phyloP scores from a whole-genome alignment of 2,888 invertebrate genomes.

The Dicyrtoma fusca region DNA sequence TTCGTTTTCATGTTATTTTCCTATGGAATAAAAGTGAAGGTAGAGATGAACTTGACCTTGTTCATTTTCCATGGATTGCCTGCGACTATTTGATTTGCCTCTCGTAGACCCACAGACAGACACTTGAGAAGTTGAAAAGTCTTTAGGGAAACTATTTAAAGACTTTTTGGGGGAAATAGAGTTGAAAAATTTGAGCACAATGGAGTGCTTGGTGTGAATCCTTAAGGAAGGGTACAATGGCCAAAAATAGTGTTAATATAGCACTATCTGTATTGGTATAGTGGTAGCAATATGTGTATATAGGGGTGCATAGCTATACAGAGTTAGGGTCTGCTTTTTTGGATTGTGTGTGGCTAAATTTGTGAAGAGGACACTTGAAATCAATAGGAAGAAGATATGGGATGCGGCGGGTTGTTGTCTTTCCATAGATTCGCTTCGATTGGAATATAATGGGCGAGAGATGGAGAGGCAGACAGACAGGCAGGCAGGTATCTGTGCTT shows the following conservation, averaged over 20 bases:
- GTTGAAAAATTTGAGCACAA: neutral
- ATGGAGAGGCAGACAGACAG: neutral
- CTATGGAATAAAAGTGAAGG: conserved; percentile 6
- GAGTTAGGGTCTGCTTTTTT: no score
- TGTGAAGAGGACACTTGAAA: conserved; percentile 34
- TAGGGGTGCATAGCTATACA: neutral
- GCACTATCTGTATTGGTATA: conserved; percentile 3
- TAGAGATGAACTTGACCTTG: conserved; percentile 27
- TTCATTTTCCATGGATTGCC: conserved; percentile 4
- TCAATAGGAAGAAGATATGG: conserved; percentile 33
- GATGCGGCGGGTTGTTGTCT: conserved; percentile 3
- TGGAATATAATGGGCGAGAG: conserved; percentile 33
- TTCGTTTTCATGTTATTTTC: neutral
- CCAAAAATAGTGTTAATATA: neutral
- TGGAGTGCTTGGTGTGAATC: no score
- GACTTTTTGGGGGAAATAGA: conserved; percentile 6
- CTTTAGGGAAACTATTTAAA: neutral
- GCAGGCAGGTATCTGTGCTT: neutral
- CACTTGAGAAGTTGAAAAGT: neutral
- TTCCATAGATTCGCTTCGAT: conserved; percentile 39
- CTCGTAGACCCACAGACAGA: neutral
- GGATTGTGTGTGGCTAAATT: conserved; percentile 17
- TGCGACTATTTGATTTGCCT: neutral
- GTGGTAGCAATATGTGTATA: neutral
- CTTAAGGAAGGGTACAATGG: no score